phyloP scores from a whole-genome alignment of 2,797 vertebrate species.

The Enteromius argenteus region DNA sequence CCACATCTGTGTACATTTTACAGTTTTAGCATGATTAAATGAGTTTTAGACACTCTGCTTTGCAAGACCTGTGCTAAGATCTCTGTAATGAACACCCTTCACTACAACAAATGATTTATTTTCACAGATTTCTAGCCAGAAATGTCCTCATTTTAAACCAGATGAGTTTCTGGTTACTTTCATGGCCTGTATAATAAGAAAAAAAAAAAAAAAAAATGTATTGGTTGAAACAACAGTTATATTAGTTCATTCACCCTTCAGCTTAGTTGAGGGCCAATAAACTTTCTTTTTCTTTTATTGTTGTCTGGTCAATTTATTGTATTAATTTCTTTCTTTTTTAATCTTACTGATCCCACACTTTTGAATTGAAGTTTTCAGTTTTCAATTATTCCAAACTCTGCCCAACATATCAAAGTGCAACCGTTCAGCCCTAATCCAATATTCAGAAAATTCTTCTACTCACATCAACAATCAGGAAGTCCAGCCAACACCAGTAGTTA shows the following conservation, averaged over 20 bases:
- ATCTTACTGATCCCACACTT: neutral
- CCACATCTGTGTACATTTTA: neutral
- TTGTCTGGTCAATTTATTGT: too few relatives aligned
- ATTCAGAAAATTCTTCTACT: conserved; percentile 72
- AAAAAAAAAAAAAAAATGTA: neutral
- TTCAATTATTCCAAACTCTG: neutral
- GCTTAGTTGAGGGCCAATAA: too few relatives aligned
- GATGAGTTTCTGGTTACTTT: neutral
- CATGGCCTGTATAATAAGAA: neutral
- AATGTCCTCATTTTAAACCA: neutral
- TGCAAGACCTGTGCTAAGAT: neutral
- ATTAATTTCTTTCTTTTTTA: neutral
- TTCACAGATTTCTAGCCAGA: neutral
- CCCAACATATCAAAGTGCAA: neutral
- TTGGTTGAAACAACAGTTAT: too few relatives aligned
- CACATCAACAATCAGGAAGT: conserved; percentile 98
- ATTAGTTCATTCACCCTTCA: too few relatives aligned
- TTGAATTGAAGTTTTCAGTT: neutral
- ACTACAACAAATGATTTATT: neutral
- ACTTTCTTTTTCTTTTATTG: too few relatives aligned
- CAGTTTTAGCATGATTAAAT: neutral
- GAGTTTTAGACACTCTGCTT: neutral
- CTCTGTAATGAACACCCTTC: neutral
- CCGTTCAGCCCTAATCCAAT: neutral
- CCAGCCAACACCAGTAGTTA: conserved; percentile 98